Conservation (phyloP, 2,888 invertebrate genomes). For the Nasonovia ribisnigri region DNA sequence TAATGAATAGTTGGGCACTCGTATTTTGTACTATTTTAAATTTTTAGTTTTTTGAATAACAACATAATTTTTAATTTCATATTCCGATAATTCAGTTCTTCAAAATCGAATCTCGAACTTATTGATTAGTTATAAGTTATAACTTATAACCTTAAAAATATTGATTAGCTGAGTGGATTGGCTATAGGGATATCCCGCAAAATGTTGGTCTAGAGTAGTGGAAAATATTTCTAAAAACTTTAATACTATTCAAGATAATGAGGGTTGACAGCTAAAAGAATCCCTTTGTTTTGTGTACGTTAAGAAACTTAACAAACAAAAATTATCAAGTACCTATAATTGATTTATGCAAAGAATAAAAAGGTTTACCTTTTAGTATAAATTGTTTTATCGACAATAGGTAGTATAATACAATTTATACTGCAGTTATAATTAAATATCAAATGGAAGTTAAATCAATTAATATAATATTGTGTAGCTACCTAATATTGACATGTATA, state of each 20-base stretch:
- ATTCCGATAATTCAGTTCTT: background rate
- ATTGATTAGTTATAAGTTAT: too few relatives aligned
- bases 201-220: background rate
- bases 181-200: background rate
- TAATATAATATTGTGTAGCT: background rate
- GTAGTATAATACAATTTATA: too few relatives aligned
- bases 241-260: background rate
- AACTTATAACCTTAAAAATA: too few relatives aligned
- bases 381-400: background rate
- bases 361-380: background rate
- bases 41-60: background rate
- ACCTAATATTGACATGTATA: too few relatives aligned
- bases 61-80: background rate
- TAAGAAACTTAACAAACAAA: background rate
- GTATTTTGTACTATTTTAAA: too few relatives aligned
- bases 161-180: background rate
- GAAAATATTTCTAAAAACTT: background rate
- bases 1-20: background rate
- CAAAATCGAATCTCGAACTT: background rate
- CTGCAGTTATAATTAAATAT: too few relatives aligned
- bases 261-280: background rate
- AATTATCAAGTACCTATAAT: background rate
- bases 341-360: background rate
- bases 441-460: background rate
- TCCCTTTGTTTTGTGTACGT: background rate